Conservation (phyloP, 2,113 vertebrate species). For the Urocitellus parryii region DNA sequence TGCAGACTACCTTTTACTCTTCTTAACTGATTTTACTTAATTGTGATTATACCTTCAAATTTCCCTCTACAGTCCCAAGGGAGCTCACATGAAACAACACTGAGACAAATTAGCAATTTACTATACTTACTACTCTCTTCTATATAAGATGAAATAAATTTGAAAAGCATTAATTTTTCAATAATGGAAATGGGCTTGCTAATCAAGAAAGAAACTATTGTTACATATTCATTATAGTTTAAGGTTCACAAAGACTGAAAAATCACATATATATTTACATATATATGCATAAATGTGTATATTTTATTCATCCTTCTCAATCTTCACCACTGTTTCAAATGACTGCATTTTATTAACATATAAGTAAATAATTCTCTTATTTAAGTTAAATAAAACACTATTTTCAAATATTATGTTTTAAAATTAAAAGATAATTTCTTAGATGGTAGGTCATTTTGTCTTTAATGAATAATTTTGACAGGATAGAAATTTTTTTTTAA, state of each 20-base stretch:
- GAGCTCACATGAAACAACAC: not conserved
- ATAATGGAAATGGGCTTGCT: not conserved
- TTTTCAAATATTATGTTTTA: not conserved
- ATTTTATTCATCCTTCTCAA: not conserved
- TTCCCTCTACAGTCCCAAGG: not conserved
- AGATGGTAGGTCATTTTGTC: not conserved
- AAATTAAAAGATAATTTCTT: not conserved
- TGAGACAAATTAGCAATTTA: not conserved
- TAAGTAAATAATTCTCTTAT: not conserved
- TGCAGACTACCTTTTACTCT: not conserved
- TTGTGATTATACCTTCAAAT: not conserved
- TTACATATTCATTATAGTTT: not conserved
- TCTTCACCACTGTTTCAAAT: not conserved
- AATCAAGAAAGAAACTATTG: not conserved
- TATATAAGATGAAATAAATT: not conserved
- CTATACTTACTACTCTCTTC: not conserved
- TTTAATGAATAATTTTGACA: conserved; percentile 11
- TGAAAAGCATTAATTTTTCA: not conserved
- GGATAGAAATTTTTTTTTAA: not conserved
- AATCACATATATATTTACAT: not conserved
- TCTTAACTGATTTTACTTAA: not conserved
- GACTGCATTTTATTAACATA: not conserved
- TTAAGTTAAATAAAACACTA: not conserved
- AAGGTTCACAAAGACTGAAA: not conserved
- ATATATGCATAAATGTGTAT: not conserved